A percentile compares a stretch with the other conserved stretches of the same genome.
Evolutionary conservation across 2,113 vertebrate species (phyloP).

Genomic region (Phodopus roborovskii): DNA sequence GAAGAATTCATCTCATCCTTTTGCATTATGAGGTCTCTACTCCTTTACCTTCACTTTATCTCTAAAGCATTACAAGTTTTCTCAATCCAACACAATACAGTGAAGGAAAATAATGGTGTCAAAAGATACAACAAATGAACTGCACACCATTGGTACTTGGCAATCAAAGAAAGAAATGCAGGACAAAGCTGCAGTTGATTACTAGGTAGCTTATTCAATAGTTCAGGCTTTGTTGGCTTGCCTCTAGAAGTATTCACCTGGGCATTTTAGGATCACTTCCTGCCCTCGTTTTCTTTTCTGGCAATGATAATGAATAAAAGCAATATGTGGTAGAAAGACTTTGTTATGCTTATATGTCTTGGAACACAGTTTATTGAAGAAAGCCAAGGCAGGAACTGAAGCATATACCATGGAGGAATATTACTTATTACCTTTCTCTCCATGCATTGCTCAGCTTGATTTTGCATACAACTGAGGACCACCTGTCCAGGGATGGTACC

Average conservation of each 20-base stretch:
- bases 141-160: neutral
- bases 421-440: neutral
- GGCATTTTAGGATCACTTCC: neutral
- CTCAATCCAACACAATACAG: neutral
- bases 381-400: neutral
- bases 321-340: neutral
- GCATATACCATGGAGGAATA: neutral
- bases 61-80: neutral
- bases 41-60: neutral
- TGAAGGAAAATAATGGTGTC: neutral
- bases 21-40: neutral
- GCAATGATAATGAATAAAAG: neutral
- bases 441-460: neutral
- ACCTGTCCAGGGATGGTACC: neutral
- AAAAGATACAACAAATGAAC: neutral
- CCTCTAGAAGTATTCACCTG: neutral
- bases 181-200: neutral
- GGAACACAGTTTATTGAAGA: neutral
- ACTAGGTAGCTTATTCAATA: neutral
- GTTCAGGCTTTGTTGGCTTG: neutral
- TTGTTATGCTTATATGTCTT: neutral
- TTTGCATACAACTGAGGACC: neutral
- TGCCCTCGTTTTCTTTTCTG: neutral
- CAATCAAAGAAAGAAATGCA: neutral
- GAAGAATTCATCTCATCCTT: neutral